Evolutionary conservation across 1,140 invertebrate genomes (phyloP).

Genomic region (Leptinotarsa lineolata): DNA sequence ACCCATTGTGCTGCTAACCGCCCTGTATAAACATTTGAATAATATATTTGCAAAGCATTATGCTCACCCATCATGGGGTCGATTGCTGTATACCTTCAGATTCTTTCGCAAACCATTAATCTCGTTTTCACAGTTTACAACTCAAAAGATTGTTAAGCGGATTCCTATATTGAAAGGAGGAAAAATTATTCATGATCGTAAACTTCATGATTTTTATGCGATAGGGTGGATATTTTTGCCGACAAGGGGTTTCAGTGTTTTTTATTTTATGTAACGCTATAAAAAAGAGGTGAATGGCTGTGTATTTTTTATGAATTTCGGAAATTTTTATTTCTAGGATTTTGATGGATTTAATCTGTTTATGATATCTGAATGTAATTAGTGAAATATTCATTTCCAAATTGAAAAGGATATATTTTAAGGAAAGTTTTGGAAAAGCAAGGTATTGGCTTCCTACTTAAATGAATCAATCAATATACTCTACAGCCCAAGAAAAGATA

Average conservation of each 20-base stretch:
- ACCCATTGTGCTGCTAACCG: constrained; percentile 15
- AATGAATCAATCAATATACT: too few relatives aligned
- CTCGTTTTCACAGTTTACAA: constrained; percentile 21
- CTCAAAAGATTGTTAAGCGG: constrained; percentile 21
- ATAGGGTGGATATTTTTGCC: constrained; percentile 15
- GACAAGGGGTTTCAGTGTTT: constrained; percentile 19
- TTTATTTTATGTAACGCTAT: constrained; percentile 20
- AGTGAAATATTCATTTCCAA: too few relatives aligned
- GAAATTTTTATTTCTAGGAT: too few relatives aligned
- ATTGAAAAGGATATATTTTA: too few relatives aligned
- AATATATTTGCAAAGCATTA: constrained; percentile 30
- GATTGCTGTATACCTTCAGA: not conserved
- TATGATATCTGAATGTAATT: too few relatives aligned
- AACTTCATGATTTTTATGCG: not conserved
- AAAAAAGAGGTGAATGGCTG: constrained; percentile 15
- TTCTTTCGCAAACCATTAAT: constrained; percentile 18
- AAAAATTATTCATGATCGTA: constrained; percentile 12
- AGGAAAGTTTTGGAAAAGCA: too few relatives aligned
- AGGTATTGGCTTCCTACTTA: too few relatives aligned
- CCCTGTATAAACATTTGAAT: constrained; percentile 29
- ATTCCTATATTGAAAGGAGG: not conserved
- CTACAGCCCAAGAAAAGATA: too few relatives aligned
- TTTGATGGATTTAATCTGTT: too few relatives aligned
- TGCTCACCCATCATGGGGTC: not conserved
- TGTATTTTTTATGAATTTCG: too few relatives aligned